Evolutionary conservation across 2,888 invertebrate genomes (phyloP).

Genomic region (Lochmaea crataegi): DNA sequence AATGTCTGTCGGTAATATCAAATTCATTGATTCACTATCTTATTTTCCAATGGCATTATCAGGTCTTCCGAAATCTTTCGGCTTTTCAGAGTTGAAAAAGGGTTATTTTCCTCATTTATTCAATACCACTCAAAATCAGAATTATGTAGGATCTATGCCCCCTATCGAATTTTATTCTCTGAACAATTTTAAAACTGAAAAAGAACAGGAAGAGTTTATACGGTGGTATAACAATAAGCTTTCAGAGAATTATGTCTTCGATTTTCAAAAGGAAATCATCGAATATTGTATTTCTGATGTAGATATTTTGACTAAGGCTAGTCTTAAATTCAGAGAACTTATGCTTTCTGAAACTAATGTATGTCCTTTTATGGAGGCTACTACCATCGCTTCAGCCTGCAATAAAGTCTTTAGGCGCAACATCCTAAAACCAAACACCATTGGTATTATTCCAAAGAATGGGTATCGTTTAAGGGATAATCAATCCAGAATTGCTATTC

Average conservation of each 20-base stretch:
- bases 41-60: constrained; percentile 47
- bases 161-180: constrained; percentile 28
- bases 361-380: constrained; percentile 50
- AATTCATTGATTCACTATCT: constrained; percentile 52
- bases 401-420: constrained; percentile 49
- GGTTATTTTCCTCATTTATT: constrained; percentile 49
- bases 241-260: constrained; percentile 47
- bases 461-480: constrained; percentile 50
- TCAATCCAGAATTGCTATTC: constrained; percentile 30
- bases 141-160: constrained; percentile 35
- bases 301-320: constrained; percentile 30
- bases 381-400: constrained; percentile 51
- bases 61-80: constrained; percentile 42
- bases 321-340: constrained; percentile 29
- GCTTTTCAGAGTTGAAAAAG: constrained; percentile 38
- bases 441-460: constrained; percentile 51
- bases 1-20: constrained; percentile 39
- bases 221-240: constrained; percentile 35
- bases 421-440: constrained; percentile 49
- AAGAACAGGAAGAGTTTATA: constrained; percentile 8
- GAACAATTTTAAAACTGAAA: constrained; percentile 20
- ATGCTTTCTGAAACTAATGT: constrained; percentile 21
- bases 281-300: constrained; percentile 48
- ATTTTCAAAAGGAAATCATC: constrained; percentile 51
- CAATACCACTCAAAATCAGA: constrained; percentile 32